Evolutionary conservation across 37 sponge, comb jelly and placozoan species (phyloP), one percentile per base, ranked within the genome.

Genomic region (Halichondria panicea): DNA sequence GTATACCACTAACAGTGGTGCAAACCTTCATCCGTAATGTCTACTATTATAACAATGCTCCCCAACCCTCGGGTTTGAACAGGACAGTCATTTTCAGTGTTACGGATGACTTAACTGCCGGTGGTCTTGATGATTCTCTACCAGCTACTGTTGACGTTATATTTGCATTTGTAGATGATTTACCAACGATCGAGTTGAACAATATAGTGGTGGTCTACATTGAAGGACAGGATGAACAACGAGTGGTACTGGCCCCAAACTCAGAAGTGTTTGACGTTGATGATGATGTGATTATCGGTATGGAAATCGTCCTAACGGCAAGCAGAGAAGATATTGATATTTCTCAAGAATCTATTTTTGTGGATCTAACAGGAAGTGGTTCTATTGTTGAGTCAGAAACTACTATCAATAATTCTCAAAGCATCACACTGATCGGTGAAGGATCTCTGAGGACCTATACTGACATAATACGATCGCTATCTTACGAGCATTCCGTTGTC

Each of bases 241-340:
- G 62, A 56, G 43, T 82, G n/a, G 30, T 34, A 2, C 28, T 88
- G 25, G 70, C 76, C 18, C 55, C 76, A 3, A 42, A 45, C 40
- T 66, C 80, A 6, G 21, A 18, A 22, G 66, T 89, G 24, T 43
- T 30, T 40, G 90, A 89, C 79, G 83, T 79, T 28, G 84, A 79
- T 43, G 75, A 68, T 40, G 43, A 19, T 1, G 60, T 75, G 33
- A 53, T 89, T 4, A 40, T 58, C 15, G 65, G 80, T n/a, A 32
- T 80, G 6, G 27, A 18, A 1, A 68, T 89, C 0, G 33, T 41
- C 18, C 43, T 87, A 25, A 70, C 32, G 2, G 66, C 74, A 38
- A 63, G 33, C 22, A 39, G 53, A 22, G 32, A 38, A 19, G 35
- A 4, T 0, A 56, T 58, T 43, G 53, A 68, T 43, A 27, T 28